Percentiles rank a stretch among this genome's conserved stretches.
Evolutionary conservation across 2,888 invertebrate species (phyloP).

Genomic region (Platycnemis pennipes): DNA sequence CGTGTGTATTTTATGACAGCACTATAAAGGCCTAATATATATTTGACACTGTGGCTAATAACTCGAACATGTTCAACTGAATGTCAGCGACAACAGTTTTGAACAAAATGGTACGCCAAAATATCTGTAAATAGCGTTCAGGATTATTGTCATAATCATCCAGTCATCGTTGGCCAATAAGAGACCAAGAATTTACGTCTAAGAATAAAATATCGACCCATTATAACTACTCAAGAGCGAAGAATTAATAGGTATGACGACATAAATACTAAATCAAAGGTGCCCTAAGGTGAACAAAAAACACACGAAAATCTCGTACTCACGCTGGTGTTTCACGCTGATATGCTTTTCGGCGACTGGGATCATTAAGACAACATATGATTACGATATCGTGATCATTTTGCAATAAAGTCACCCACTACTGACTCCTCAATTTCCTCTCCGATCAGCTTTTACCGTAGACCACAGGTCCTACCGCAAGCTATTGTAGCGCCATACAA

Average conservation of each 20-base stretch:
- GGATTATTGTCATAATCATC: background rate
- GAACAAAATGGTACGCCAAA: background rate
- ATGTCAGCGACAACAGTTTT: background rate
- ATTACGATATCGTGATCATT: background rate
- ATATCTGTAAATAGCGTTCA: no score
- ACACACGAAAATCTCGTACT: slow-evolving; percentile 22
- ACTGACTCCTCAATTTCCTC: background rate
- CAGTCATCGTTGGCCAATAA: background rate
- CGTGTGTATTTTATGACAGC: background rate
- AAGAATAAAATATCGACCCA: background rate
- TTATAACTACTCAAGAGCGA: background rate
- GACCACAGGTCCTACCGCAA: background rate
- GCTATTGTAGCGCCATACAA: slow-evolving; percentile 6
- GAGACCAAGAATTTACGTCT: background rate
- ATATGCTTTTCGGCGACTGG: background rate
- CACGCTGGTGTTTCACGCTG: background rate
- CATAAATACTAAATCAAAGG: background rate
- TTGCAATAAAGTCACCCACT: background rate
- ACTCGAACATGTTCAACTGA: background rate
- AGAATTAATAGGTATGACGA: background rate
- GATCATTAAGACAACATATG: background rate
- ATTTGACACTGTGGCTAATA: background rate
- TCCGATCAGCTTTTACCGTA: background rate
- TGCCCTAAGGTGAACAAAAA: background rate
- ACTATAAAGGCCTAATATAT: background rate